Evolutionary conservation across 2,113 vertebrate genomes (phyloP), one percentile per base, ranked within the genome.

Genomic region (Tylochromis polylepis): DNA sequence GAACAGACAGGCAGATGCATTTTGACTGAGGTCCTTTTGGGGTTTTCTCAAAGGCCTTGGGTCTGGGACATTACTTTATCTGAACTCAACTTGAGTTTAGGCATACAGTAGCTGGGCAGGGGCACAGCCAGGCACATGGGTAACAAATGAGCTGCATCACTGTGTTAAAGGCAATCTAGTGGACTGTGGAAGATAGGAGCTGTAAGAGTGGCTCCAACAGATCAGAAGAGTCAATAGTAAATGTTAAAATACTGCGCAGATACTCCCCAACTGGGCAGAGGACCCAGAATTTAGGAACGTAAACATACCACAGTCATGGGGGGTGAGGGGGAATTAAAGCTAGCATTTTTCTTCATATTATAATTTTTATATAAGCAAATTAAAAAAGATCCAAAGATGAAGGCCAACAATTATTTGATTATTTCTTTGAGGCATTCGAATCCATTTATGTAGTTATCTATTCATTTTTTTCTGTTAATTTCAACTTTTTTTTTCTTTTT

Each of bases 1-100:
- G 92, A 95, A 92, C 81, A 87, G 93, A 87, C 87, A 88, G 93
- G 84, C 91, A 88, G 88, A 93, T 93, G 92, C 86, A 90, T 90
- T 94, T 92, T 91, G 89, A 91, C 90, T 84, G 88, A 89, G 65
- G 82, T 91, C 89, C 88, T 86, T 90, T 84, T 85, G 77, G 75
- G 84, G 59, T 55, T 46, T 56, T 87, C 79, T 88, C 53, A 51
- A 72, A 87, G 83, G 79, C 82, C 86, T 82, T 8, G 49, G 85
- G 31, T 84, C 77, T 31, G 78, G 75, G 41, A 79, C 85, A 84
- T 89, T 75, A 75, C 84, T 83, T 77, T 84, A 38, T 34, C 56
- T 78, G 79, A 90, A 67, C 65, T 82, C 67, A 84, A 43, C 22
- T 27, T 34, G 72, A 49, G 27, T 77, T 77, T 46, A 77, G 51